Evolutionary conservation across 2,113 vertebrate genomes (phyloP).

Genomic region (Theristicus caerulescens): DNA sequence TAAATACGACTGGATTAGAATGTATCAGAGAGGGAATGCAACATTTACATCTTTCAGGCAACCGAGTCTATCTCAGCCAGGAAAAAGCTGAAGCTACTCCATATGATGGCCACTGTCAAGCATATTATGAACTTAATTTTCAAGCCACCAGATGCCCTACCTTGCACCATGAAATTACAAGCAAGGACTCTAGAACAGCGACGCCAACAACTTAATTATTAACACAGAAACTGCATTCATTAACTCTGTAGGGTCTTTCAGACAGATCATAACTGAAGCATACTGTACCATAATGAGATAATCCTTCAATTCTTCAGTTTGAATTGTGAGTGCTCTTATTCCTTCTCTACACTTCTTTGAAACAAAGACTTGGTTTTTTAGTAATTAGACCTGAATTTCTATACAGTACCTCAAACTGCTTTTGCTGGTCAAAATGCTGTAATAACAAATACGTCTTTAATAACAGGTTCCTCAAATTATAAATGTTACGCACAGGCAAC

Average conservation of each 20-base stretch:
- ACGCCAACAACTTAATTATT: background rate
- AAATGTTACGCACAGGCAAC: background rate
- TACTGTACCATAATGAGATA: background rate
- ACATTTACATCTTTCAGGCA: background rate
- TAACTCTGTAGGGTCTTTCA: background rate
- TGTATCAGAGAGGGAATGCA: background rate
- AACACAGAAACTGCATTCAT: background rate
- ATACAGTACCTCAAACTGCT: background rate
- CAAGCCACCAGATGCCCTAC: background rate
- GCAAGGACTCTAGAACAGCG: background rate
- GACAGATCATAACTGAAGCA: background rate
- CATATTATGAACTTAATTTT: background rate
- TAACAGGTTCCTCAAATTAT: background rate
- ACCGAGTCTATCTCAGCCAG: background rate
- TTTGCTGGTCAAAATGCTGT: background rate
- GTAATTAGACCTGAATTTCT: background rate
- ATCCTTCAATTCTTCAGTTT: background rate
- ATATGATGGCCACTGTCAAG: background rate
- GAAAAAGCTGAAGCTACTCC: background rate
- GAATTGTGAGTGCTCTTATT: background rate
- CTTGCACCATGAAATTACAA: background rate
- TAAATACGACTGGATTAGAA: background rate
- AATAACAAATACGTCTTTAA: background rate
- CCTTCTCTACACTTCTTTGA: background rate
- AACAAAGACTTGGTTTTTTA: background rate